Evolutionary conservation across 2,113 vertebrate genomes (phyloP), one percentile per base, ranked within the genome.

Genomic region (Turnix velox): DNA sequence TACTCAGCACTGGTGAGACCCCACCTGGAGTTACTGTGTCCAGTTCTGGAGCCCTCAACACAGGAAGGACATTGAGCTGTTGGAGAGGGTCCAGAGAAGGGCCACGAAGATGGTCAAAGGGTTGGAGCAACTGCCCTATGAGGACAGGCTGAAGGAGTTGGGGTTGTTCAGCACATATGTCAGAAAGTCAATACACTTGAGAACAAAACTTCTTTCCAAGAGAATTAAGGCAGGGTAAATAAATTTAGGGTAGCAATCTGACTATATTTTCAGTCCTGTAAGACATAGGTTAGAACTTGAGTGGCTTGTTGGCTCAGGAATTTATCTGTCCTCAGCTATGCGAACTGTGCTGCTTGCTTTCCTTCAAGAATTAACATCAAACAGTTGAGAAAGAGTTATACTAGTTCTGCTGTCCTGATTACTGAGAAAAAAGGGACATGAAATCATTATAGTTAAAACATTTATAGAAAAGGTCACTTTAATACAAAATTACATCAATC

Each of bases 391-490:
- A 90, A 97, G 96, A 89, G 94, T 96, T 85, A 74, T 90, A 66
- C 95, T 95, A 93, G 97, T 96, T 97, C 96, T 97, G 89, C 97
- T 96, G 91, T 96, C 96, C 96, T 88, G 80, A 97, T 67, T 97
- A 96, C 97, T 98, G 97, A 99, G 95, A 96, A 96, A 97, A 98
- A 97, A 96, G 96, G 96, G 98, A 99, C 98, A 99, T 98, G 97
- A 99, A 99, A 99, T 99, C 98, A 98, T 99, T 99, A 98, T 87
- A 98, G 91, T 97, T 97, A 98, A 98, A 99, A 98, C 97, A 98
- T 97, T 97, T 98, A 97, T 96, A 96, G 97, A 96, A 98, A 98
- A 99, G 98, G 98, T 99, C 98, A 98, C 97, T 98, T 97, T 98
- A 98, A 99, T 98, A 97, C 92, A 91, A 98, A 98, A 99, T 98